Conservation (phyloP, 2,113 vertebrate species). For the Pogonocichla stellata region DNA sequence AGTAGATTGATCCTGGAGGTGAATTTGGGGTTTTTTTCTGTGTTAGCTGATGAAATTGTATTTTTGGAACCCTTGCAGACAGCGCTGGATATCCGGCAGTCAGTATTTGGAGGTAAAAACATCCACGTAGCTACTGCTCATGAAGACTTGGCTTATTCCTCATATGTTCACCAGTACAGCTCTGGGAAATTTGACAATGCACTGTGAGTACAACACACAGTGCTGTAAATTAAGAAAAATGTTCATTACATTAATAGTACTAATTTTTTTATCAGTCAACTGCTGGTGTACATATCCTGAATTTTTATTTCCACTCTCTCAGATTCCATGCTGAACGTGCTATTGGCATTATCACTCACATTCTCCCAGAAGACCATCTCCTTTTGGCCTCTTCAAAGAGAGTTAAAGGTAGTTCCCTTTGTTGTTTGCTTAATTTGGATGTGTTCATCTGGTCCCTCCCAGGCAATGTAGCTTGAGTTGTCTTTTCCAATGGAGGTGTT, state of each 20-base stretch:
- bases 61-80: constrained; percentile 76
- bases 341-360: constrained; percentile 99
- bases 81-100: constrained; percentile 97
- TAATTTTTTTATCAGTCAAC: neutral
- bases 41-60: neutral
- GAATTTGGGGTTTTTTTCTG: accelerated
- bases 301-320: constrained; percentile 14
- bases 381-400: constrained; percentile 97
- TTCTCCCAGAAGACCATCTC: constrained; percentile 98
- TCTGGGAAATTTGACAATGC: constrained; percentile 98
- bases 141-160: constrained; percentile 97
- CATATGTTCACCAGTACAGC: constrained; percentile 98
- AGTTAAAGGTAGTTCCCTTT: constrained; percentile 87
- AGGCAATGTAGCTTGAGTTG: neutral
- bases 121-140: constrained; percentile 98
- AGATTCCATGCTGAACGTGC: constrained; percentile 99
- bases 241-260: neutral
- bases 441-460: neutral
- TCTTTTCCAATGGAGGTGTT: neutral
- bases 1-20: neutral
- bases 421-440: neutral
- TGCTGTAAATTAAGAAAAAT: neutral
- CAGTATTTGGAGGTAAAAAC: constrained; percentile 98
- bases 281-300: neutral
- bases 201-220: constrained; percentile 83